Conservation (phyloP, 2,113 vertebrate species). For the Rhombomys opimus region DNA sequence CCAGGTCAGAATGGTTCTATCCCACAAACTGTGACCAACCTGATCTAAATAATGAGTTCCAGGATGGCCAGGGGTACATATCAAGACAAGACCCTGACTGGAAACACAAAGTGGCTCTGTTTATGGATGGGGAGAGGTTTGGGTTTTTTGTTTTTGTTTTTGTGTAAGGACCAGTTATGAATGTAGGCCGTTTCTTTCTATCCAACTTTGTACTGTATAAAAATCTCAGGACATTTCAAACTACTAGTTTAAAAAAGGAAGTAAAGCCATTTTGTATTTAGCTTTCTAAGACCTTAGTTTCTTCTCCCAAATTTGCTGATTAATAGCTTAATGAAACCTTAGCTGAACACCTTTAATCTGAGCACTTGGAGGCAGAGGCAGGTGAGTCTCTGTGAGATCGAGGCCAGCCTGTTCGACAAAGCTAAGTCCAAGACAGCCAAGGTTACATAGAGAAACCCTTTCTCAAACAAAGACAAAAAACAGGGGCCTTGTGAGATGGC, state of each 20-base stretch:
- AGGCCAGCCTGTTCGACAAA: too few species aligned
- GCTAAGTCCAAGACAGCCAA: background rate
- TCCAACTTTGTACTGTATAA: background rate
- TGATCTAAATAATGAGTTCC: background rate
- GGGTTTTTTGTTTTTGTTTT: background rate
- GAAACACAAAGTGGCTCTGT: background rate
- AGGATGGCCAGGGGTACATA: background rate
- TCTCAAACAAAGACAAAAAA: background rate
- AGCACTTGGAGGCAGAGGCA: background rate
- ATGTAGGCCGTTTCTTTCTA: background rate
- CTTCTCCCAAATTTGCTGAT: background rate
- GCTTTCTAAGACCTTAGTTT: conserved; percentile 2
- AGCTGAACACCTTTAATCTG: background rate
- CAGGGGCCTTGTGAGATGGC: too few species aligned
- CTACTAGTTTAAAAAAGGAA: background rate
- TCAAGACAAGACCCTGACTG: background rate
- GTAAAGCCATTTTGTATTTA: background rate
- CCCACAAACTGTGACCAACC: background rate
- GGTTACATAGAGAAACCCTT: background rate
- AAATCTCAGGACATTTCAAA: background rate
- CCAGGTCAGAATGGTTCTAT: background rate
- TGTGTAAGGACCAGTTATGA: background rate
- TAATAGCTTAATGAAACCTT: conserved; percentile 27
- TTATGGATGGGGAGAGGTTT: background rate
- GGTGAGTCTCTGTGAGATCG: background rate